Conservation (phyloP, 92 coral and sea anemone genomes). For the Parazoanthus darwini region DNA sequence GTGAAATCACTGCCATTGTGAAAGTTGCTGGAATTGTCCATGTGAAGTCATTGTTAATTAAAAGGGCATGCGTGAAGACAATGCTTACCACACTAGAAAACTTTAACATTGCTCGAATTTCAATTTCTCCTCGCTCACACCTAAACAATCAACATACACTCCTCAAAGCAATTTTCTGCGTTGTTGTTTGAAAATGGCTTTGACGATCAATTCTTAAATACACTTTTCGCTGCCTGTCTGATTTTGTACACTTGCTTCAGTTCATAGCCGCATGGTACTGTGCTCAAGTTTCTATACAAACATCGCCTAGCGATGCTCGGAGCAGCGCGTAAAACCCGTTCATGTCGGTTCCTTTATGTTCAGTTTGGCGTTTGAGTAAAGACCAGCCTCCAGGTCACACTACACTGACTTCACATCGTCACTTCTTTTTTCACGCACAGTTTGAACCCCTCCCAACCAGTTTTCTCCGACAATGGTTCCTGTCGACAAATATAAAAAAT, state of each 20-base stretch:
- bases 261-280: not conserved
- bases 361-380: not conserved
- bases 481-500: not conserved
- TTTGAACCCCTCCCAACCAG: slow-evolving; percentile 88
- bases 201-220: not conserved
- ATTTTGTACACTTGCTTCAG: not conserved
- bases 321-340: not conserved
- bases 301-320: not conserved
- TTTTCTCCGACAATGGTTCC: slow-evolving; percentile 62
- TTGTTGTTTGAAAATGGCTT: not conserved
- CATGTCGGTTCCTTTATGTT: no score
- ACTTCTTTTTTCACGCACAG: slow-evolving; percentile 81
- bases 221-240: not conserved
- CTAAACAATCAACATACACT: not conserved
- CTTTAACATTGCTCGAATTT: no score
- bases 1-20: no score
- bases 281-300: not conserved
- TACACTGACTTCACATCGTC: slow-evolving; percentile 39
- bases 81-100: no score
- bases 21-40: no score
- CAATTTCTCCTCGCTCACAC: not conserved
- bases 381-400: not conserved
- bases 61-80: no score
- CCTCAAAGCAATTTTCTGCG: not conserved
- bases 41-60: no score